Base-by-base conservation (phyloP, 2,888 invertebrate species). In the Pristionchus japonicus region DNA sequence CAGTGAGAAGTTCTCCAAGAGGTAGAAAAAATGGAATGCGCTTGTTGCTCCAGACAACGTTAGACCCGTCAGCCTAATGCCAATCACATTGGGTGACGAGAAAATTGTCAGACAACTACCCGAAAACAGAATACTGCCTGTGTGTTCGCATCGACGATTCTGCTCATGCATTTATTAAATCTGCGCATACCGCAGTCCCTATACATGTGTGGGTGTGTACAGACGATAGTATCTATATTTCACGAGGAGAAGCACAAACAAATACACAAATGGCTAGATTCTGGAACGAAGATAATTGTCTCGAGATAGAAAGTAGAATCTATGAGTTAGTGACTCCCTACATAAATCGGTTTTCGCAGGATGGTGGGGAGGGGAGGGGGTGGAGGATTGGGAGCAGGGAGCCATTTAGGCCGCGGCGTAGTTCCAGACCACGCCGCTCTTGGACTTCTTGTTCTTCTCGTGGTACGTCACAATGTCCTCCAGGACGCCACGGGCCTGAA, bases 401-500 rank as follows among this genome's bases (percentile, higher is more conserved):
- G 3, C 67, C 67, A 67, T 77, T 47, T 77, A 77, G 43, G 77
- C 77, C 0, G 77, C 77, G 3, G 40, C 17, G 27, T 34, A 52
- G 17, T 61, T 85, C 61, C 61, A 85, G 61, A 31, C 15, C 27
- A 64, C 37, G 31, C 9, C 6, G 27, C 0, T 20, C 6, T 64
- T 64, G 6, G 37, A 61, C 2, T 23, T 0, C 43, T 85, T 85
- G 64, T 85, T 85, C 64, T 85, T 85, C 64, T 85, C 64, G 43
- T 85, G 85, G 31, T 85, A 85, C 3, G 40, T 31, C 2, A 85
- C 61, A 31, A 85, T 85, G 40, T 85, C 85, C 20, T 85, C 85
- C 27, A 61, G 47, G 1, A 85, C 64, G 23, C 85, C 85, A 9
- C 85, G 85, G 3, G 47, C 64, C 85, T 85, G 27, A 0, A 85